Percentiles rank a stretch among this genome's conserved stretches.
phyloP scores from a whole-genome alignment of 1,140 invertebrate genomes.

The Conus ventricosus region DNA sequence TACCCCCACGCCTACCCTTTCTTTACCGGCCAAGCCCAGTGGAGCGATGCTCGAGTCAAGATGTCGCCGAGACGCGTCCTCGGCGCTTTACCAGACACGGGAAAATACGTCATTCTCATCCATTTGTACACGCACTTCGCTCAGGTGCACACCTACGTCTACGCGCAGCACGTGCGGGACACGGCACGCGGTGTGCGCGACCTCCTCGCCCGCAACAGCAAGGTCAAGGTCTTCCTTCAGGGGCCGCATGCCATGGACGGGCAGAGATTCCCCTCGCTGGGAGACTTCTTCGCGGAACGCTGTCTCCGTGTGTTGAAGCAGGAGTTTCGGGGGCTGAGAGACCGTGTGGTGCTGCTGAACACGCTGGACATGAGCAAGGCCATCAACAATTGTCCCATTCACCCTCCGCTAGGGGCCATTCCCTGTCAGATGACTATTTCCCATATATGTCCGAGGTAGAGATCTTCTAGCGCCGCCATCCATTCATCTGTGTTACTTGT shows the following conservation, averaged over 20 bases:
- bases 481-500: too few species aligned
- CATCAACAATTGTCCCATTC: not conserved
- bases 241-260: constrained; percentile 10
- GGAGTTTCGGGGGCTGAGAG: not conserved
- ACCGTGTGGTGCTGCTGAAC: constrained; percentile 1
- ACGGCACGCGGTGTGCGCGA: constrained; percentile 6
- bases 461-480: too few species aligned
- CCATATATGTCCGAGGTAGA: not conserved
- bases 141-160: not conserved
- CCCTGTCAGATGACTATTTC: not conserved
- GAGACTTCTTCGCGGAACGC: not conserved
- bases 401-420: not conserved
- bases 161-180: not conserved
- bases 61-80: not conserved
- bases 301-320: not conserved
- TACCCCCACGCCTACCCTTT: not conserved
- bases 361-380: constrained; percentile 19
- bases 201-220: not conserved
- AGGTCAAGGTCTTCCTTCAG: not conserved
- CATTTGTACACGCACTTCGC: constrained; percentile 17
- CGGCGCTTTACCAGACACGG: not conserved
- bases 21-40: not conserved
- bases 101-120: constrained; percentile 14
- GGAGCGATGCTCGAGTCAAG: not conserved
- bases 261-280: not conserved